Base-by-base conservation (phyloP, 2,888 invertebrate genomes). In the Cantharis rufa region DNA sequence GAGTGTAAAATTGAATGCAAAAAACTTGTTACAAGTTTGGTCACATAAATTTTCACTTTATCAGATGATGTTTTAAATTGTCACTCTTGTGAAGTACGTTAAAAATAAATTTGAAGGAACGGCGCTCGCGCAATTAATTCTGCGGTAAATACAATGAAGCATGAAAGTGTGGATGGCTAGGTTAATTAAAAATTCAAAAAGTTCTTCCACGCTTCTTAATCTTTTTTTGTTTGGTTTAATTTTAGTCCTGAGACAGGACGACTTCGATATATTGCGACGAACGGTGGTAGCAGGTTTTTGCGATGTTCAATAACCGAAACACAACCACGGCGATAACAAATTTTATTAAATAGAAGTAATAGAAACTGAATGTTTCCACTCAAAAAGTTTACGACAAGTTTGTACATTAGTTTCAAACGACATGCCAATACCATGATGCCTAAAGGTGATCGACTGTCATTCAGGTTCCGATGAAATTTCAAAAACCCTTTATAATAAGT, bases 11-110 rank as follows among this genome's bases (percentile, higher is more conserved):
- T 66, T 21, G 24, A 66, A 18, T 18, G 64, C 15, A 66, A 66
- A 66, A 66, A 16, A 16, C 64, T 66, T 16, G 64, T 66, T 66
- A 66, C 64, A 66, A 63, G 10, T 63, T 18, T 9, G n/a, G 18
- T 66, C 24, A 66, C 64, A 66, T 66, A 66, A 66, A 66, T 66
- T 66, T 66, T n/a, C 18, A 66, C 64, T 66, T 48, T 66, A 66
- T 66, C 64, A 18, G 18, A 66, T 63, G 63, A 66, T 24, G 24
- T 66, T 66, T 64, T 24, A 18, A 66, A n/a, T 66, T 66, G 64
- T 66, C 64, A 66, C 64, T 24, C 24, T 21, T 16, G 64, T 66
- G 18, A 66, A 63, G 48, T 48, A 48, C n/a, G 48, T n/a, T 48
- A 48, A 48, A 48, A 48, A 48, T n/a, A 48, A 48, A 48, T 48